Evolutionary conservation across 1,140 invertebrate genomes (phyloP), one percentile per base, ranked within the genome.

Genomic region (Drosophila insularis): DNA sequence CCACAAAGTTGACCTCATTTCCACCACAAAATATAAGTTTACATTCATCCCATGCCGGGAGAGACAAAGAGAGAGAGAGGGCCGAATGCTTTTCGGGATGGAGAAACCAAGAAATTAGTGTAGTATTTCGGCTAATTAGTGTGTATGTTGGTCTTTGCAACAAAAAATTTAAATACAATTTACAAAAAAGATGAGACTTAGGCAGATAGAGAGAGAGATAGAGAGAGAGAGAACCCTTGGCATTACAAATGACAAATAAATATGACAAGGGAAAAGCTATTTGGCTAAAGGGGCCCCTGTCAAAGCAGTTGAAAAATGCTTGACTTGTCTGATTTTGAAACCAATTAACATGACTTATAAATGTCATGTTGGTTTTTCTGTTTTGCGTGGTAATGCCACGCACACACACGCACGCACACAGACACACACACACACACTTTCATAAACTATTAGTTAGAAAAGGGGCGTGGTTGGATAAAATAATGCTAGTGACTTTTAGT

Each of bases 291-390:
- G 17, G 17, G n/a, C 43, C 43, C 17, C 59, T 76, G 79, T 80
- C 77, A 72, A 63, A 32, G 11, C 10, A 70, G 55, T 76, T 63
- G 54, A 53, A 64, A 46, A 37, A 40, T 66, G 46, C 13, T 35
- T 23, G 14, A 19, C 23, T 39, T 61, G 71, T 14, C 54, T 66
- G 62, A 69, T 74, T 77, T 75, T 71, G 66, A 76, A 84, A 81
- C 79, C 80, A 84, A 84, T 84, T 84, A 84, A 76, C 68, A 73
- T 66, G 80, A 68, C 76, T 81, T 71, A 71, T 76, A 68, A 81
- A 68, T 81, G 80, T 84, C 80, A 81, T 54, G 65, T 81, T 76
- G 69, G 21, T 39, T 62, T 27, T 70, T 63, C 54, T 65, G 3
- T 50, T 46, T 19, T 23, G 65, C 5, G 56, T 7, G 10, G 11